phyloP scores from a whole-genome alignment of 2,797 vertebrate species.

The Muraenolepis orangiensis region DNA sequence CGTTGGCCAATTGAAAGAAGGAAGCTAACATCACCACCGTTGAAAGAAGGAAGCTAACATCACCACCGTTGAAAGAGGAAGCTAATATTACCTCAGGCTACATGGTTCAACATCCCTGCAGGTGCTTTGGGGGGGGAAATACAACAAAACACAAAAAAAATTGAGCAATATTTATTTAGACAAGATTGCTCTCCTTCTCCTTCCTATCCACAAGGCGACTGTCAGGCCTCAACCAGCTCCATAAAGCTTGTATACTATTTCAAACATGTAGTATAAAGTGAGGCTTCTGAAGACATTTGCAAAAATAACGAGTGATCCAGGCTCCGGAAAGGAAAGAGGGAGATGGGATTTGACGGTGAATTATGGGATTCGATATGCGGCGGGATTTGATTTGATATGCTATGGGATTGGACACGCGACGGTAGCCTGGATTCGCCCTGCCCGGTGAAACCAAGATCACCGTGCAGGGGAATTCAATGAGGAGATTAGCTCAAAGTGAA shows the following conservation, averaged over 20 bases:
- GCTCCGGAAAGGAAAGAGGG: not conserved
- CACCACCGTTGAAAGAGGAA: too few species aligned
- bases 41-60: too few species aligned
- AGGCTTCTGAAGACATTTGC: not conserved
- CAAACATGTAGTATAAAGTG: not conserved
- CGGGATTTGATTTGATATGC: slow-evolving; percentile 14
- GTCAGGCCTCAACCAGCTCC: too few species aligned
- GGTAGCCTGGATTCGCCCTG: slow-evolving; percentile 7
- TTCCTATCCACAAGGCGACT: too few species aligned
- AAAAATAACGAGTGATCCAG: not conserved
- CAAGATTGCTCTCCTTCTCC: too few species aligned
- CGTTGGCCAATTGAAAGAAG: too few species aligned
- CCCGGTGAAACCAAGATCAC: slow-evolving; percentile 34
- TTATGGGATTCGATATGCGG: slow-evolving; percentile 12
- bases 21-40: too few species aligned
- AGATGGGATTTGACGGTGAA: slow-evolving; percentile 5
- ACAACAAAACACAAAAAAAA: too few species aligned
- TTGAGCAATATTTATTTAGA: too few species aligned
- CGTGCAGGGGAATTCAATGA: slow-evolving; percentile 35
- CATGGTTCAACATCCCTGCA: not conserved
- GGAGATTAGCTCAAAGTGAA: slow-evolving; percentile 37
- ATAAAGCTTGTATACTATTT: not conserved
- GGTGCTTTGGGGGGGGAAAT: too few species aligned
- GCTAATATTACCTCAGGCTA: not conserved
- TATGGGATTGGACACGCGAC: slow-evolving; percentile 10